Evolutionary conservation across 2,888 invertebrate species (phyloP), one percentile per base, ranked within the genome.

Genomic region (Adelphocoris suturalis): DNA sequence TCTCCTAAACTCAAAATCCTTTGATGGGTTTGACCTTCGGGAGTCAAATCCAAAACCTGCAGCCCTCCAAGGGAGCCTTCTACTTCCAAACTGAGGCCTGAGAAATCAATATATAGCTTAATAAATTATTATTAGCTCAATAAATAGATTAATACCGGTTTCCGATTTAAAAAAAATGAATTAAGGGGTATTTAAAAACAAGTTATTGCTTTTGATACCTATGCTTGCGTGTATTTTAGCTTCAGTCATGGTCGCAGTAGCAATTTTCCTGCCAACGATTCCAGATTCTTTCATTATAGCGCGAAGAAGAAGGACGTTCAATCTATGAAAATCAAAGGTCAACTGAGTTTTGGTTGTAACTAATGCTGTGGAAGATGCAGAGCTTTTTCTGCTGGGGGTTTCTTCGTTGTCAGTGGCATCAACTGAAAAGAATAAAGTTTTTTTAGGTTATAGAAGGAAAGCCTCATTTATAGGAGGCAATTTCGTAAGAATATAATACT

Each of bases 61-160:
- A 99, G 95, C 12, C 99, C 99, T 91, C 98, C 98, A 87, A 99
- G 94, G 0, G 98, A 98, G 0, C 99, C 99, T 92, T 96, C 95
- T 90, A 98, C 96, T 86, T 95, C 94, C 90, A 97, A 93, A 93
- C 93, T 93, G 46, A 94, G 94, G 91, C 94, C 95, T 95, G 46
- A 19, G 48, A 82, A 37, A 19, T 46, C 78, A 46, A 75, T 75
- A 75, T 3, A 78, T 37, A 47, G 37, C 28, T 19, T 12, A 2
- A 19, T 14, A 19, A n/a, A 46, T 46, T 76, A 5, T 27, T 28
- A 12, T 76, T 28, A n/a, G n/a, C n/a, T n/a, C n/a, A n/a, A 19
- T 27, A 27, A 19, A 78, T 16, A 46, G n/a, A n/a, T n/a, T n/a
- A n/a, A n/a, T n/a, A n/a, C n/a, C n/a, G n/a, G n/a, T n/a, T n/a